Evolutionary conservation across 1,140 invertebrate genomes (phyloP), one percentile per base, ranked within the genome.

Genomic region (Zaprionus gabonicus): DNA sequence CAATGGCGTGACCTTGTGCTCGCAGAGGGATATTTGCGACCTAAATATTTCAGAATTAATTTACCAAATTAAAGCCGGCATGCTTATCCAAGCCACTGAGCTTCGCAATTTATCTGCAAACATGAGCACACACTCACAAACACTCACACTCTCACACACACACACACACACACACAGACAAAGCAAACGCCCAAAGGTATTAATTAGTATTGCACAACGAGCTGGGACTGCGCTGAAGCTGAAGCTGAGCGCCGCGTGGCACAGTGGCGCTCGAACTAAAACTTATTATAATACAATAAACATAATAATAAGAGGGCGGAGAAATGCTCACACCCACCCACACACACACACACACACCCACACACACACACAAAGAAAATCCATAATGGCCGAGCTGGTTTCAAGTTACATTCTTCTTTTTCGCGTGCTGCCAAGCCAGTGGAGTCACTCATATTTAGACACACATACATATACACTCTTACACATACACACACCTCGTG

Each of bases 41-140:
- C 84, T 88, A 87, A 88, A 88, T 90, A 90, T 84, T 88, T 81
- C 71, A 76, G 78, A 81, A 88, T 90, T 84, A 84, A 88, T 88
- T 88, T 82, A 90, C 85, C 81, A 88, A 88, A 88, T 90, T 90
- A 88, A 90, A 88, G 84, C 85, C 78, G 71, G 74, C 72, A 80
- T 87, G 84, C 85, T 90, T 84, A 90, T 88, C 81, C 85, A 77
- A 88, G 70, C 78, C 85, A 88, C 78, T 88, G 85, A 88, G 79
- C 81, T 84, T 85, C 59, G 81, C 85, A 85, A 88, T 90, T 76
- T 88, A 84, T 76, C 81, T 82, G 80, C 80, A 74, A 82, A 80
- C 77, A 82, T 82, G 82, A 62, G 28, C 71, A 68, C 64, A 80
- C 72, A 71, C 59, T 71, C 70, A 41, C 10, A 46, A 23, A 58